Evolutionary conservation across 2,113 vertebrate genomes (phyloP).

Genomic region (Poeciliopsis turrubarensis): DNA sequence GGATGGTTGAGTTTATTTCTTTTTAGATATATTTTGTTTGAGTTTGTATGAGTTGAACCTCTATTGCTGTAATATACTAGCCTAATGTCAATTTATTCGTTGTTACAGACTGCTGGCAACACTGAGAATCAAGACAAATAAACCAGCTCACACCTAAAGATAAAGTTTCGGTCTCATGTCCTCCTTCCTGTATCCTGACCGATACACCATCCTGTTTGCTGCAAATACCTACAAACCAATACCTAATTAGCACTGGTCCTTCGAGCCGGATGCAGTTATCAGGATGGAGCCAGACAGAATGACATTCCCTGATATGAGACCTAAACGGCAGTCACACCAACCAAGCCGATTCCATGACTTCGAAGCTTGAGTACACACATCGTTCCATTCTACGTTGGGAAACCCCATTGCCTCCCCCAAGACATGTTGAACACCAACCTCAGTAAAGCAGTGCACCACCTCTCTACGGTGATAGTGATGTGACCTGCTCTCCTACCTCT

Average conservation of each 20-base stretch:
- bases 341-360: conserved; percentile 4
- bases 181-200: too few species aligned
- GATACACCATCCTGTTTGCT: too few species aligned
- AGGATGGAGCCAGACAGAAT: conserved; percentile 8
- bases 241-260: conserved; percentile 4
- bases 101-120: too few species aligned
- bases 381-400: background rate
- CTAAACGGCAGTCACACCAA: background rate
- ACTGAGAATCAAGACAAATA: too few species aligned
- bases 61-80: too few species aligned
- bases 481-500: background rate
- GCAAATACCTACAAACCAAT: too few species aligned
- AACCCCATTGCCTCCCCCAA: background rate
- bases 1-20: too few species aligned
- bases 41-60: too few species aligned
- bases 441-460: background rate
- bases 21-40: too few species aligned
- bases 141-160: too few species aligned
- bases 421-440: background rate
- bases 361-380: background rate
- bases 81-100: too few species aligned
- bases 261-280: conserved; percentile 1
- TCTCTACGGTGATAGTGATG: background rate
- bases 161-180: too few species aligned
- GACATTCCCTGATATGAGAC: background rate